Conservation (phyloP, 2,113 vertebrate genomes). For the Rhinopomastus cyanomelas region DNA sequence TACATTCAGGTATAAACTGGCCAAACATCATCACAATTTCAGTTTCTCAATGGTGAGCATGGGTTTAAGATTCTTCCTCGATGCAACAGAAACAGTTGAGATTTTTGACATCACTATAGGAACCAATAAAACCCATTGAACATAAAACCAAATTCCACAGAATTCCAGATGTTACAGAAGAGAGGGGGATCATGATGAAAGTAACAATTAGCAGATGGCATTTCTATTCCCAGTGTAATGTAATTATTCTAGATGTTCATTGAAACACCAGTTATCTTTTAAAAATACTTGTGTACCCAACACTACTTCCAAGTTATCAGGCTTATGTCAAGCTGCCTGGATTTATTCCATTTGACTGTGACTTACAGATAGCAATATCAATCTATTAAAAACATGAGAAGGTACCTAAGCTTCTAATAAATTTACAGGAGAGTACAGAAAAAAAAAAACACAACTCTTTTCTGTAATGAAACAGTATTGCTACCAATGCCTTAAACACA, state of each 20-base stretch:
- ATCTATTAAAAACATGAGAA: not conserved
- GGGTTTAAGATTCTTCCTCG: not conserved
- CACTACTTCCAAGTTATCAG: not conserved
- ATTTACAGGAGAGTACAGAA: not conserved
- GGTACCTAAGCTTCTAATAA: not conserved
- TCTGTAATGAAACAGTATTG: not conserved
- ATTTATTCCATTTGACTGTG: not conserved
- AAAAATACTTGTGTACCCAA: not conserved
- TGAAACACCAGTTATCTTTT: not conserved
- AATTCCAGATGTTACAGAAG: not conserved
- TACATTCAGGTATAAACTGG: not conserved
- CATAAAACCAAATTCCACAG: not conserved
- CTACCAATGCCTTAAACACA: not conserved
- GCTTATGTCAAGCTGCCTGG: not conserved
- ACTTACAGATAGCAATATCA: not conserved
- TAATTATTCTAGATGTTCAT: not conserved
- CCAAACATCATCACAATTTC: not conserved
- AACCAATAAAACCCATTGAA: not conserved
- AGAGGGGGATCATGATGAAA: accelerated
- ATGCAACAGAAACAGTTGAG: not conserved
- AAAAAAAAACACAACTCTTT: not conserved
- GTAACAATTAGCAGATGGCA: not conserved
- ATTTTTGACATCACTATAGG: not conserved
- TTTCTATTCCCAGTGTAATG: not conserved
- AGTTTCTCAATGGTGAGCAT: not conserved